Percentiles rank a stretch among this genome's conserved stretches.
phyloP scores from a whole-genome alignment of 1,140 invertebrate species.

The Neodiprion virginianus region DNA sequence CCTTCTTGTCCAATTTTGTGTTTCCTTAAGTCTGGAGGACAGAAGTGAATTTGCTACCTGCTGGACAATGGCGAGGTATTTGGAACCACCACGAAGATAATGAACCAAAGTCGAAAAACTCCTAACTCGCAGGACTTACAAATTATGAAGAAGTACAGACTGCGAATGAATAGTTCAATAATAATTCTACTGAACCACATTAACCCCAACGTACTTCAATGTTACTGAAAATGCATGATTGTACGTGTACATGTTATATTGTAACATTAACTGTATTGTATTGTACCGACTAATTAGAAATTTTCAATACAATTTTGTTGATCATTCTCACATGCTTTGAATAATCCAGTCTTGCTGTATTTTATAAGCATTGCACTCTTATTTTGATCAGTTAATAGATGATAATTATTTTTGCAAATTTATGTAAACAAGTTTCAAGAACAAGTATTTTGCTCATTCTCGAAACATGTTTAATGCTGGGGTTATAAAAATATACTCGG shows the following conservation, averaged over 20 bases:
- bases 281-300: too few relatives aligned
- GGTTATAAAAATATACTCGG: slow-evolving; percentile 33
- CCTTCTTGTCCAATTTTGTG: slow-evolving; percentile 18
- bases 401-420: slow-evolving; percentile 41
- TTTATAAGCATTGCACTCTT: too few relatives aligned
- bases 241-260: too few relatives aligned
- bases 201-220: too few relatives aligned
- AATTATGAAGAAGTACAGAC: background rate
- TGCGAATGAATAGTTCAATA: background rate
- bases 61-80: slow-evolving; percentile 60
- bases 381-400: too few relatives aligned
- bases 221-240: too few relatives aligned
- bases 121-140: background rate
- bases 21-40: slow-evolving; percentile 62
- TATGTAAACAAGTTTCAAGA: slow-evolving; percentile 44
- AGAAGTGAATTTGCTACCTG: slow-evolving; percentile 58
- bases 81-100: slow-evolving; percentile 46
- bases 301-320: too few relatives aligned
- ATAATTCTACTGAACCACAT: background rate
- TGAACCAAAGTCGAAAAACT: background rate
- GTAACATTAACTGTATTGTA: too few relatives aligned
- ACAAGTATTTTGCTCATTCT: slow-evolving; percentile 14
- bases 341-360: too few relatives aligned
- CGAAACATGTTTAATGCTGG: slow-evolving; percentile 8
- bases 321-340: too few relatives aligned